Evolutionary conservation across 2,113 vertebrate genomes (phyloP).

Genomic region (Phaethornis superciliosus): DNA sequence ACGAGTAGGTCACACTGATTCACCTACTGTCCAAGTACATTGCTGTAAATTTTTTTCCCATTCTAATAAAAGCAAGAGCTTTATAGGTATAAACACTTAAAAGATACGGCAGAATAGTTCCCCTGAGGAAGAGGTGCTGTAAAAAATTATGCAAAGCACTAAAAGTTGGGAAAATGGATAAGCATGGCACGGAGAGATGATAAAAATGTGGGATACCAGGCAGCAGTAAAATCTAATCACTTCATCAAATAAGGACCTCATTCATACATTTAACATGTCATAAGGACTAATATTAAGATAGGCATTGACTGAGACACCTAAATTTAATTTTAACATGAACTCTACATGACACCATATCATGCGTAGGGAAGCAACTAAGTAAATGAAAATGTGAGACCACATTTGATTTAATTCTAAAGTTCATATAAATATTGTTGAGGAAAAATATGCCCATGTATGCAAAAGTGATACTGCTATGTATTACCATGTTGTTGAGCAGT

Average conservation of each 20-base stretch:
- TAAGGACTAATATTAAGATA: background rate
- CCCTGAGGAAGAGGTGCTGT: slow-evolving; percentile 14
- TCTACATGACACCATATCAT: background rate
- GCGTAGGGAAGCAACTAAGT: background rate
- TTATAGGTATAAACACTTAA: slow-evolving; percentile 53
- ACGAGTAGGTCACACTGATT: slow-evolving; percentile 67
- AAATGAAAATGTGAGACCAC: background rate
- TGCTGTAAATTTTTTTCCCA: slow-evolving; percentile 7
- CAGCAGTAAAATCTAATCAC: background rate
- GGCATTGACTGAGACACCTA: background rate
- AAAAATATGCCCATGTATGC: background rate
- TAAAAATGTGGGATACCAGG: slow-evolving; percentile 35
- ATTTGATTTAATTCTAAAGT: background rate
- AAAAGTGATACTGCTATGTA: background rate
- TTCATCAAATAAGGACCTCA: background rate
- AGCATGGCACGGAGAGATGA: slow-evolving; percentile 18
- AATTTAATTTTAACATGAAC: background rate
- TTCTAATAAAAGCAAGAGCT: slow-evolving; percentile 66
- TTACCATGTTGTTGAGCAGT: background rate
- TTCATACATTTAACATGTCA: background rate
- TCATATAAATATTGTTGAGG: background rate
- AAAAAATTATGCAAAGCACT: slow-evolving; percentile 14
- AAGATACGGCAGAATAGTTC: slow-evolving; percentile 40
- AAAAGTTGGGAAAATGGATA: slow-evolving; percentile 32
- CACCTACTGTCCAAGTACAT: slow-evolving; percentile 64